These are phyloP conservation scores for Sclerurus mexicanus DNA, from an alignment of 2,113 vertebrate genomes.

Conservation along the genomic window DNA sequence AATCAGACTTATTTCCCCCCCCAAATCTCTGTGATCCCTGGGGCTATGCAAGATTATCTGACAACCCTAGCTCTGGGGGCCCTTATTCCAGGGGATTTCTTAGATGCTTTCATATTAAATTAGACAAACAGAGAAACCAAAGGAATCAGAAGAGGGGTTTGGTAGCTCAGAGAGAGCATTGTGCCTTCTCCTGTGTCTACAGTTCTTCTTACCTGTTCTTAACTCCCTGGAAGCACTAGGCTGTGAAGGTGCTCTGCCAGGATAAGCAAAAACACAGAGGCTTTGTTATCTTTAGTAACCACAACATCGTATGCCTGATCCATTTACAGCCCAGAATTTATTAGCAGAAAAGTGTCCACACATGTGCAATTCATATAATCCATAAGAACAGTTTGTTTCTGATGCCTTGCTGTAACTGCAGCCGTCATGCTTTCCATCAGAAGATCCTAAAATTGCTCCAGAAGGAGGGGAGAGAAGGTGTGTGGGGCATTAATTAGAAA, in stretches of 20 bases:
- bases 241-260: neutral
- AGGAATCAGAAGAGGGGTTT: neutral
- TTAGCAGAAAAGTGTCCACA: neutral
- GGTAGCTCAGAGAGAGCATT: neutral
- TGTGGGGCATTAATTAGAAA: neutral
- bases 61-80: neutral
- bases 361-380: neutral
- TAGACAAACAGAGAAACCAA: neutral
- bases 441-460: neutral
- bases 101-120: neutral
- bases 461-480: neutral
- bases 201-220: neutral
- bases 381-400: neutral
- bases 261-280: neutral
- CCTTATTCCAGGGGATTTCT: neutral
- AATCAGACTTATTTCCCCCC: neutral
- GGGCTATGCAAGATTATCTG: neutral
- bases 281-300: slow-evolving; percentile 11
- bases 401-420: neutral
- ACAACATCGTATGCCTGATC: neutral
- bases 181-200: neutral
- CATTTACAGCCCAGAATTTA: neutral
- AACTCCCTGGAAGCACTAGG: neutral
- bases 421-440: neutral
- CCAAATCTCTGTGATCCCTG: neutral